Percentiles rank a stretch among this genome's conserved stretches.
phyloP scores from a whole-genome alignment of 2,888 invertebrate genomes.

The Dryobotodes eremita region DNA sequence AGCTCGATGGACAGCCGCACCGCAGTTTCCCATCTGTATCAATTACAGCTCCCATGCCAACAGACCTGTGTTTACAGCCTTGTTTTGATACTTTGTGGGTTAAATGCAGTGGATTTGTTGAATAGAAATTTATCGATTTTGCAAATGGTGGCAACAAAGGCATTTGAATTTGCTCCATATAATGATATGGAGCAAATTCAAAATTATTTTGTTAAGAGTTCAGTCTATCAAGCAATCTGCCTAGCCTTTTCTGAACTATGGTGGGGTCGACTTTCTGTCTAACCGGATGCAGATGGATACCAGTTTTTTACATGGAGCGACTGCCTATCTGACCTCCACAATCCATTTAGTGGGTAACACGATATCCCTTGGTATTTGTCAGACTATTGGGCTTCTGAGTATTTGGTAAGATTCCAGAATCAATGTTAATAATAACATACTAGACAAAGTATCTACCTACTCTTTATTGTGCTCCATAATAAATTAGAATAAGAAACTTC shows the following conservation, averaged over 20 bases:
- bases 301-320: not conserved
- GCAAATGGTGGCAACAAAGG: not conserved
- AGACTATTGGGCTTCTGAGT: no score
- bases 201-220: not conserved
- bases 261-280: not conserved
- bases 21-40: slow-evolving; percentile 71
- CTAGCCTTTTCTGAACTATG: not conserved
- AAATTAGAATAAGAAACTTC: not conserved
- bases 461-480: not conserved
- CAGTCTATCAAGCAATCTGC: not conserved
- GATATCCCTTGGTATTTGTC: not conserved
- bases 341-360: not conserved
- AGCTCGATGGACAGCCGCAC: slow-evolving; percentile 40
- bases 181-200: not conserved
- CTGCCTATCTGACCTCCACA: not conserved
- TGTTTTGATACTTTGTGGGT: slow-evolving; percentile 45
- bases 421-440: not conserved
- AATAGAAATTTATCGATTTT: not conserved
- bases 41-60: slow-evolving; percentile 63
- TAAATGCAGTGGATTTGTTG: slow-evolving; percentile 12
- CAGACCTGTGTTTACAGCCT: slow-evolving; percentile 36
- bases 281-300: not conserved
- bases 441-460: not conserved
- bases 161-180: no score
- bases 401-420: not conserved